Conservation (phyloP, 2,888 invertebrate species). For the Seira musarum region DNA sequence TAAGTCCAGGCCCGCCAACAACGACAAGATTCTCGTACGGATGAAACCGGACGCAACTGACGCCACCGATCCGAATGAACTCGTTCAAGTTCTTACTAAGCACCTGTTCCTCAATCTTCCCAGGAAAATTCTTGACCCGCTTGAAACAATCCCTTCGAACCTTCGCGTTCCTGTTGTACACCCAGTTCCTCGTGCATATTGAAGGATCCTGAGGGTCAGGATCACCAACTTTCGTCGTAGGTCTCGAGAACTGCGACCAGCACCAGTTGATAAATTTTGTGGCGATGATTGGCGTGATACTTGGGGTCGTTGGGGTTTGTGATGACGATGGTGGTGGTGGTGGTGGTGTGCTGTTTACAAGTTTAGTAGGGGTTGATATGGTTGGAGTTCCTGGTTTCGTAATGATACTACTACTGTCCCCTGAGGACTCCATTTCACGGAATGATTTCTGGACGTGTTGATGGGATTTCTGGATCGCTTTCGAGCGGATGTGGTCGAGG, state of each 20-base stretch:
- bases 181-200: conserved; percentile 68
- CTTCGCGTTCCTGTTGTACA: conserved; percentile 79
- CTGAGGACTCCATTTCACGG: conserved; percentile 17
- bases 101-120: conserved; percentile 85
- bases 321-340: not conserved
- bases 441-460: not conserved
- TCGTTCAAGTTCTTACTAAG: conserved; percentile 34
- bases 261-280: conserved; percentile 69
- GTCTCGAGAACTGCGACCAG: conserved; percentile 68
- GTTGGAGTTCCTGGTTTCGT: not conserved
- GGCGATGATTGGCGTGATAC: conserved; percentile 63
- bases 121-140: conserved; percentile 72
- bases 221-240: conserved; percentile 33
- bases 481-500: conserved; percentile 79
- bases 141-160: conserved; percentile 76
- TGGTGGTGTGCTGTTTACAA: conserved; percentile 7
- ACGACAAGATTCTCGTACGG: conserved; percentile 92
- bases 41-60: conserved; percentile 85
- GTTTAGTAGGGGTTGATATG: not conserved
- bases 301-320: not conserved
- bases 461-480: conserved; percentile 45
- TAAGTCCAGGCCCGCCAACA: conserved; percentile 77
- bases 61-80: conserved; percentile 16
- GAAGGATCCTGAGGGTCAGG: conserved; percentile 31
- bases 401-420: conserved; percentile 4